A percentile compares a stretch with the other conserved stretches of the same genome.
Conservation (phyloP, 1,140 invertebrate species). For the Drosophila baimaii region DNA sequence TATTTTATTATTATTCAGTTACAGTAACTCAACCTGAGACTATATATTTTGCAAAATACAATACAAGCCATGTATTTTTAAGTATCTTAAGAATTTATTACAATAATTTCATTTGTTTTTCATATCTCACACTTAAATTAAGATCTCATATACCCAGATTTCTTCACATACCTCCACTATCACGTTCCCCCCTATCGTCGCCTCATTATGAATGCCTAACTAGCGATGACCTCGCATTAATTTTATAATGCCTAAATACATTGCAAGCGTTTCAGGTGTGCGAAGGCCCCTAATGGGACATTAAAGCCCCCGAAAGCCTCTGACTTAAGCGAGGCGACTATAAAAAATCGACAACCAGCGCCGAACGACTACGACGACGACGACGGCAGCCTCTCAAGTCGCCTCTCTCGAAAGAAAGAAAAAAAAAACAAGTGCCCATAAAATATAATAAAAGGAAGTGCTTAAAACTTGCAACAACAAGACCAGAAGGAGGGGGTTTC, state of each 20-base stretch:
- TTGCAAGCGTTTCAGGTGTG: slow-evolving; percentile 36
- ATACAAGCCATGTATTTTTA: too few species aligned
- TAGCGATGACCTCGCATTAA: slow-evolving; percentile 44
- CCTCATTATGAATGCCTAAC: slow-evolving; percentile 35
- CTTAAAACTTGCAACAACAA: slow-evolving; percentile 71
- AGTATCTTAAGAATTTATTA: background rate
- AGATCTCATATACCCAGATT: slow-evolving; percentile 3
- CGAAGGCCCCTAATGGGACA: slow-evolving; percentile 53
- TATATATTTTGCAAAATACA: too few species aligned
- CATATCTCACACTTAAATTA: background rate
- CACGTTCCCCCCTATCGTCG: slow-evolving; percentile 6
- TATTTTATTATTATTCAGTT: too few species aligned
- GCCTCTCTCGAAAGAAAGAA: slow-evolving; percentile 51
- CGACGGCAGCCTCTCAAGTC: slow-evolving; percentile 45
- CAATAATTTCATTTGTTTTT: background rate
- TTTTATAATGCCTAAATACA: slow-evolving; percentile 55
- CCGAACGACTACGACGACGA: slow-evolving; percentile 32
- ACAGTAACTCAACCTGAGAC: too few species aligned
- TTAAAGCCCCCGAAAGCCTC: slow-evolving; percentile 58
- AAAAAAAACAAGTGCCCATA: slow-evolving; percentile 77
- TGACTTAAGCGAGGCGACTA: slow-evolving; percentile 57
- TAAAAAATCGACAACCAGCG: slow-evolving; percentile 59
- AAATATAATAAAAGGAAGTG: slow-evolving; percentile 82
- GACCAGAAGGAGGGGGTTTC: slow-evolving; percentile 13
- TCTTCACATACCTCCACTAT: background rate